phyloP scores from a whole-genome alignment of 2,113 vertebrate species.

The Daboia siamensis region DNA sequence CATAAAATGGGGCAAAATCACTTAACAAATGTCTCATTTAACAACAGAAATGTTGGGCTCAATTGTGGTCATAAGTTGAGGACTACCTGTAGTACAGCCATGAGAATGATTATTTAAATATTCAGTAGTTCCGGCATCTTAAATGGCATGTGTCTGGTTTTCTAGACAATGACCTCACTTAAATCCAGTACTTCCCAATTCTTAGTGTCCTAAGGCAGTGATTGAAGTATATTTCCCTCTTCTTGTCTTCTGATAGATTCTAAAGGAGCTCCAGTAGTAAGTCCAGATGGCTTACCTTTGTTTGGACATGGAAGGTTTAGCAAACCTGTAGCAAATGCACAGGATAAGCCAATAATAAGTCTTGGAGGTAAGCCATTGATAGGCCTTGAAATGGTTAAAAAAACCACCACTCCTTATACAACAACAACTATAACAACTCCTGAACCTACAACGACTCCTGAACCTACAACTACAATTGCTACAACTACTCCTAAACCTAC shows the following conservation, averaged over 20 bases:
- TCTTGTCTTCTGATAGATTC: constrained; percentile 73
- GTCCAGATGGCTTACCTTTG: constrained; percentile 88
- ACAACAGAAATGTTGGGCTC: not conserved
- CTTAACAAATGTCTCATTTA: not conserved
- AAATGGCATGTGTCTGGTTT: not conserved
- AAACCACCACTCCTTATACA: constrained; percentile 69
- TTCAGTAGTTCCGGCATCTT: not conserved
- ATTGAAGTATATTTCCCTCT: constrained; percentile 1
- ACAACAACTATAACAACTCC: constrained; percentile 59
- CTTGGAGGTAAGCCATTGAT: constrained; percentile 91
- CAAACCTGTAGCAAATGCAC: constrained; percentile 87
- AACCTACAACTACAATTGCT: constrained; percentile 57
- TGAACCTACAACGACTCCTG: constrained; percentile 62
- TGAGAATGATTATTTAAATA: not conserved
- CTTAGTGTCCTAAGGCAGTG: not conserved
- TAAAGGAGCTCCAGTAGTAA: constrained; percentile 88
- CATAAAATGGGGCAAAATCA: not conserved
- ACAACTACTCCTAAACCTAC: constrained; percentile 72
- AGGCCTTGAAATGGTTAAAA: constrained; percentile 82
- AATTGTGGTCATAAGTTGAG: not conserved
- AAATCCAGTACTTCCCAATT: not conserved
- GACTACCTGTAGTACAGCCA: not conserved
- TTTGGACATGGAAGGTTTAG: constrained; percentile 90
- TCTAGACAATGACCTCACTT: not conserved
- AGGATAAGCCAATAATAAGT: constrained; percentile 86